Base-by-base conservation (phyloP, 2,113 vertebrate species). In the cattle (Bos taurus) region DNA sequence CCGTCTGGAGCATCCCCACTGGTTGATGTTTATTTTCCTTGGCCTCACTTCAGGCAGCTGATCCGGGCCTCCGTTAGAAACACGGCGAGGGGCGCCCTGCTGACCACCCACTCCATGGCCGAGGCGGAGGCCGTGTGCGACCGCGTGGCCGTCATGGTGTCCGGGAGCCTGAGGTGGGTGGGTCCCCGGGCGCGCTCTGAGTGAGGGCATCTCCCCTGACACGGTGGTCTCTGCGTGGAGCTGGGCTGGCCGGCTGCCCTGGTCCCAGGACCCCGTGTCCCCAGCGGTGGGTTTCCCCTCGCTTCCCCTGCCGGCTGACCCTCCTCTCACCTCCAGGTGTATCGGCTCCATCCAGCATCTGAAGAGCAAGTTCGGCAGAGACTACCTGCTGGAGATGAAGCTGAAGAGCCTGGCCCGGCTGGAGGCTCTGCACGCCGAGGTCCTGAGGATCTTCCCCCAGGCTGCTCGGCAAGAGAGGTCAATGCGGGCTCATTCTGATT, bases 81-180 rank as follows among this genome's bases (percentile, higher is more conserved):
- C 64, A 99, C 98, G 1, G 99, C 99, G 97, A 98, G 99, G 26
- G 99, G 99, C 0, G 99, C 99, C 5, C 98, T 99, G 93, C 99
- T 99, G 91, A 99, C 99, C 98, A 99, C 99, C 0, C 99, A 99
- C 97, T 99, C 99, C 98, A 99, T 99, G 99, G 99, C 99, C 80
- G 99, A 99, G 98, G 99, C 99, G 0, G 99, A 99, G 96, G 99
- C 99, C 0, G 99, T 99, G 59, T 99, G 99, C 46, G 99, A 99
- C 98, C 99, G 99, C 0, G 99, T 99, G 33, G 99, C 99, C 95
- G 99, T 99, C 98, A 98, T 99, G 99, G 99, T 99, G 74, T 99
- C 99, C 0, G 99, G 99, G 25, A 99, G 99, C 98, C 98, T 99
- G 92, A 99, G 99, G 99, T 99, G 40, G 85, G 98, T 88, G 17